Evolutionary conservation across 1,140 invertebrate genomes (phyloP).

Genomic region (Wiebesia pumilae): DNA sequence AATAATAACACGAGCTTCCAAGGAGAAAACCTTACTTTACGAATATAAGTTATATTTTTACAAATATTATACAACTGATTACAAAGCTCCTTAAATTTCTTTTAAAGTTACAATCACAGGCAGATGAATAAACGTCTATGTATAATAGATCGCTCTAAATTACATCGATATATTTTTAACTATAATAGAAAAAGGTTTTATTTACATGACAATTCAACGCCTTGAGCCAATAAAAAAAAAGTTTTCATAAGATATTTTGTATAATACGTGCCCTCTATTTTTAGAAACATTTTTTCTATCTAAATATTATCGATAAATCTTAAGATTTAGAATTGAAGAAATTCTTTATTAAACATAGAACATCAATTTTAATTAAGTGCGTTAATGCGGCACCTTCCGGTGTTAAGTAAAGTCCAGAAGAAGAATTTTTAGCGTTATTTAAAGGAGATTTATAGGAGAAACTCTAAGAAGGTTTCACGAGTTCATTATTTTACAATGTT

Average conservation of each 20-base stretch:
- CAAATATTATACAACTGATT: no score
- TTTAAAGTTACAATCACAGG: no score
- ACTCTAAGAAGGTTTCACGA: not conserved
- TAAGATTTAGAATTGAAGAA: not conserved
- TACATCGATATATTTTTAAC: no score
- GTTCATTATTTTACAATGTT: constrained; percentile 20
- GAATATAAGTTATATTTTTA: no score
- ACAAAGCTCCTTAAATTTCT: no score
- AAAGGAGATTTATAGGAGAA: not conserved
- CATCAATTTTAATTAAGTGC: not conserved
- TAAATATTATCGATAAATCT: not conserved
- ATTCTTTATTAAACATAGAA: not conserved
- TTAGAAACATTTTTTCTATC: not conserved
- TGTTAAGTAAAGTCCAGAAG: not conserved
- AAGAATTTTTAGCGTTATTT: not conserved
- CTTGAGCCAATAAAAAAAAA: no score
- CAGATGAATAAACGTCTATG: no score
- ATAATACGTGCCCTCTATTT: constrained; percentile 2
- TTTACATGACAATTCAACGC: no score
- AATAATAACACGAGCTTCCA: no score
- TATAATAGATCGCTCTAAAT: no score
- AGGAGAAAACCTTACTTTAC: no score
- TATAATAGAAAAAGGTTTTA: no score
- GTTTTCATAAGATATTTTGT: not conserved
- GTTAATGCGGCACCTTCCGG: not conserved